A percentile compares a stretch with the other conserved stretches of the same genome.
Conservation (phyloP, 2,113 vertebrate species). For the Apteryx owenii region DNA sequence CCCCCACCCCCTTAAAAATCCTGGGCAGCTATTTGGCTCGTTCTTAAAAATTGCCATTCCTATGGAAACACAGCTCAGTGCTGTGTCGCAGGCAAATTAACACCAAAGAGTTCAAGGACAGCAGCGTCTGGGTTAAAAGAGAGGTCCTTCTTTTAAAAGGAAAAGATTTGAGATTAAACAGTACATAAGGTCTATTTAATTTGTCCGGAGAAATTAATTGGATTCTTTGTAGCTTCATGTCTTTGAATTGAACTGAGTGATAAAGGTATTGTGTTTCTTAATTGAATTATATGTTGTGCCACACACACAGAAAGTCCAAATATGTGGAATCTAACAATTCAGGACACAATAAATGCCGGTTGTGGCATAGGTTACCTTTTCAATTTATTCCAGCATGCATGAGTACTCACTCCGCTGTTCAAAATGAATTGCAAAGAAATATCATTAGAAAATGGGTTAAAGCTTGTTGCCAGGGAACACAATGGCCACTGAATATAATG, state of each 20-base stretch:
- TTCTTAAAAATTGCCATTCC: fast-evolving
- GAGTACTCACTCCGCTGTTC: background rate
- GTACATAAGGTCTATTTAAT: background rate
- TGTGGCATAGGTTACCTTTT: background rate
- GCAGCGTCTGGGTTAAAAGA: background rate
- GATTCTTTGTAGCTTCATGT: background rate
- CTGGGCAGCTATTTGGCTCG: background rate
- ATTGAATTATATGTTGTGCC: background rate
- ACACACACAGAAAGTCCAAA: background rate
- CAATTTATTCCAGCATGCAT: fast-evolving
- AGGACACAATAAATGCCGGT: background rate
- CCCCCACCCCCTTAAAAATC: background rate
- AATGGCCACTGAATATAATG: fast-evolving
- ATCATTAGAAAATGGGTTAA: fast-evolving
- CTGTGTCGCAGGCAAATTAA: background rate
- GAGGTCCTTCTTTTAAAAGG: background rate
- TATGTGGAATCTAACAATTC: fast-evolving
- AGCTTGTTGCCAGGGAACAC: background rate
- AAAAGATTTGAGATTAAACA: background rate
- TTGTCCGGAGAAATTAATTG: background rate
- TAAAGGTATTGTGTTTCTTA: background rate
- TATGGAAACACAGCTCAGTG: background rate
- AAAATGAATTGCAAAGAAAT: background rate
- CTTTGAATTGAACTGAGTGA: background rate
- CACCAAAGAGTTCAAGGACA: background rate